A percentile compares a stretch with the other conserved stretches of the same genome.
Evolutionary conservation across 2,113 vertebrate species (phyloP).

Genomic region (Astur gentilis): DNA sequence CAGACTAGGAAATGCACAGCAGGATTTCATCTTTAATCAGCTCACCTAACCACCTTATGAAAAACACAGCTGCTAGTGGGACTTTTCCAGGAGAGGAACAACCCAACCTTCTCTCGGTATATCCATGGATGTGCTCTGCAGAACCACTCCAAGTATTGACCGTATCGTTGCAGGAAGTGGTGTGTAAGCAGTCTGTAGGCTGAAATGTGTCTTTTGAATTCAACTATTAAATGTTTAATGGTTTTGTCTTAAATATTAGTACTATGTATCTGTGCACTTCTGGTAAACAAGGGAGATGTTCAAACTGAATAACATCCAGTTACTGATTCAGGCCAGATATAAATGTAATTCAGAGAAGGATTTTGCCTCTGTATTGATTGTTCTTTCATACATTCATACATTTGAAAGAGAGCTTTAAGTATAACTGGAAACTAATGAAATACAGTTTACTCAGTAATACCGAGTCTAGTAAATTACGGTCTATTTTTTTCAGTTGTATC

Average conservation of each 20-base stretch:
- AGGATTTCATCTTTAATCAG: background rate
- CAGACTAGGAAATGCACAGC: background rate
- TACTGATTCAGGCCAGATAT: background rate
- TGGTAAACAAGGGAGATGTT: background rate
- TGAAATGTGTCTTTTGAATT: background rate
- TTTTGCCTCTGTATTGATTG: background rate
- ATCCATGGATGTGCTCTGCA: background rate
- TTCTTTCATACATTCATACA: background rate
- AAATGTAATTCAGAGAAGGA: background rate
- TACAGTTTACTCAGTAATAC: background rate
- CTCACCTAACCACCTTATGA: background rate
- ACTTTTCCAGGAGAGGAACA: background rate
- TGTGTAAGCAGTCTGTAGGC: background rate
- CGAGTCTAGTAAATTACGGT: background rate
- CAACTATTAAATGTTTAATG: background rate
- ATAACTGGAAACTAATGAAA: background rate
- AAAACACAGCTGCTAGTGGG: background rate
- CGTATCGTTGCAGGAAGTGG: background rate
- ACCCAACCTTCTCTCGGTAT: background rate
- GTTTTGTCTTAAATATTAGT: background rate
- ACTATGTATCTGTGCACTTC: background rate
- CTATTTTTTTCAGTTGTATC: background rate
- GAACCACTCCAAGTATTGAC: background rate
- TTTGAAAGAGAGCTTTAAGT: background rate
- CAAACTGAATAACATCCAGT: background rate